A percentile compares a stretch with the other conserved stretches of the same genome.
Conservation (phyloP, 1,140 invertebrate species). For the Atta colombica region DNA sequence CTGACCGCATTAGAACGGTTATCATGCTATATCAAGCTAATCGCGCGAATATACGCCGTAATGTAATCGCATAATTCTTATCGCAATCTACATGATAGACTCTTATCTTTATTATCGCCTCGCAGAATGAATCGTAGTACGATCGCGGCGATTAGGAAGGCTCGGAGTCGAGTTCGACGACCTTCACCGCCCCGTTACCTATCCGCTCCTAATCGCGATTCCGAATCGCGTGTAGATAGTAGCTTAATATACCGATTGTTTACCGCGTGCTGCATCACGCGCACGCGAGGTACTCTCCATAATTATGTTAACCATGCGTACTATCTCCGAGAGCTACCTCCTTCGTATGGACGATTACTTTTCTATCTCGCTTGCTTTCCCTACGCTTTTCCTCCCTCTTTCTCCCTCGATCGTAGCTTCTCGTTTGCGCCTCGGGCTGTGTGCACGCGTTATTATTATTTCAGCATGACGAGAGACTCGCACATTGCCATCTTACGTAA, state of each 20-base stretch:
- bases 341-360: neutral
- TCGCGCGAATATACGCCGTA: neutral
- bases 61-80: slow-evolving; percentile 6
- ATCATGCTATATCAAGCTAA: neutral
- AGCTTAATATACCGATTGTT: slow-evolving; percentile 73
- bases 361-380: neutral
- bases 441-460: slow-evolving; percentile 73
- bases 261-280: slow-evolving; percentile 64
- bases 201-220: slow-evolving; percentile 64
- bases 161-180: slow-evolving; percentile 61
- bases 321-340: slow-evolving; percentile 12
- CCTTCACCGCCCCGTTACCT: slow-evolving; percentile 43
- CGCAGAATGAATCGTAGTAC: neutral
- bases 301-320: slow-evolving; percentile 59
- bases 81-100: slow-evolving; percentile 24
- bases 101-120: neutral
- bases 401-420: slow-evolving; percentile 11
- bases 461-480: slow-evolving; percentile 66
- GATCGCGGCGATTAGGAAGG: neutral
- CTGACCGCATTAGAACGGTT: neutral
- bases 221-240: slow-evolving; percentile 64
- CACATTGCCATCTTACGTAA: slow-evolving; percentile 76
- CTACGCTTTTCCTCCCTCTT: slow-evolving; percentile 21
- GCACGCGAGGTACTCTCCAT: slow-evolving; percentile 64
- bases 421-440: slow-evolving; percentile 23